These are phyloP conservation scores for Xiphydria camelus DNA, from an alignment of 2,888 invertebrate genomes.

Conservation along the genomic window DNA sequence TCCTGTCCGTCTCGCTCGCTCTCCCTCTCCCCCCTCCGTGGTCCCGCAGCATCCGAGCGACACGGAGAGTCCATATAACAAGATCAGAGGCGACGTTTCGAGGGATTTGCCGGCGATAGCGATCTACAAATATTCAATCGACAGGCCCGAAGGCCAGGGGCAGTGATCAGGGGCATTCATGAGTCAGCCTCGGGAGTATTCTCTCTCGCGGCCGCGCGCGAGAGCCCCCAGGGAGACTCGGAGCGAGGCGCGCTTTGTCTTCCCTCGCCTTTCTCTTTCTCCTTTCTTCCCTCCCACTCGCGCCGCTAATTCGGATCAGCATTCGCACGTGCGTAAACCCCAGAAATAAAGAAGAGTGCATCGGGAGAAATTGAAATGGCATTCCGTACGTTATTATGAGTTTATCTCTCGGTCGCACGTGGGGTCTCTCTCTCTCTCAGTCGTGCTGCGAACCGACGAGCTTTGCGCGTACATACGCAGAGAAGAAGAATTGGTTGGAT, in stretches of 20 bases:
- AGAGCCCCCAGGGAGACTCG: conserved; percentile 4
- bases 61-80: neutral
- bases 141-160: conserved; percentile 13
- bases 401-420: too few relatives aligned
- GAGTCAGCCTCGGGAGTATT: conserved; percentile 17
- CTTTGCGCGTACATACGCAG: too few relatives aligned
- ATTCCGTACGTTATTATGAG: too few relatives aligned
- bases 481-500: too few relatives aligned
- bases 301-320: conserved; percentile 33
- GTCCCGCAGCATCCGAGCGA: too few relatives aligned
- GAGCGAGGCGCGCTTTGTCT: conserved; percentile 17
- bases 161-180: conserved; percentile 16
- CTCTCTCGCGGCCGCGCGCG: conserved; percentile 18
- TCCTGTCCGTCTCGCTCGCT: too few relatives aligned
- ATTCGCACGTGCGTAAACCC: conserved; percentile 34
- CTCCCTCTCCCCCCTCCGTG: too few relatives aligned
- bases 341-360: too few relatives aligned
- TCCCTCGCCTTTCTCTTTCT: conserved; percentile 26
- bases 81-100: neutral
- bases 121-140: conserved; percentile 28
- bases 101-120: conserved; percentile 6
- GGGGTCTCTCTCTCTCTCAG: too few relatives aligned
- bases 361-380: too few relatives aligned
- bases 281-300: conserved; percentile 13
- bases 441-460: too few relatives aligned